A percentile compares a stretch with the other conserved stretches of the same genome.
Conservation (phyloP, 2,113 vertebrate genomes). For the Strigops habroptila region DNA sequence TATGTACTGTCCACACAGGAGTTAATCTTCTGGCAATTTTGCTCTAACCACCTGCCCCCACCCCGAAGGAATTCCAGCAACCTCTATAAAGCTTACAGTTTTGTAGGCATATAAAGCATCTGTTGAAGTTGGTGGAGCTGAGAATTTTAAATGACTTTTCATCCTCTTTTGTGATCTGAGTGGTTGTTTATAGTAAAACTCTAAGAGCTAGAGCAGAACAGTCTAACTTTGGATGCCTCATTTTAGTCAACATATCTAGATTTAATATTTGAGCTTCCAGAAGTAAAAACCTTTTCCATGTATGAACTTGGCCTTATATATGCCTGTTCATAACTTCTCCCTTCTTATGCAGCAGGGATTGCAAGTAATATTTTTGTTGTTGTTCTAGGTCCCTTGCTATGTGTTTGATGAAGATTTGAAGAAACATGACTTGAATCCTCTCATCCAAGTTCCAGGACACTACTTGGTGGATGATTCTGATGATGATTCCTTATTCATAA, state of each 20-base stretch:
- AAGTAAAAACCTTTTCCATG: background rate
- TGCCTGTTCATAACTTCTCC: background rate
- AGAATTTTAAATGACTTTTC: background rate
- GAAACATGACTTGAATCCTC: constrained; percentile 91
- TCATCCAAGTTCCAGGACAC: constrained; percentile 82
- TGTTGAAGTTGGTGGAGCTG: background rate
- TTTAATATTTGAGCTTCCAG: background rate
- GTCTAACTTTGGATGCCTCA: background rate
- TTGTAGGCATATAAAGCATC: background rate
- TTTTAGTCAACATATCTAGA: background rate
- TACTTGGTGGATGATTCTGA: constrained; percentile 92
- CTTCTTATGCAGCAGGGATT: background rate
- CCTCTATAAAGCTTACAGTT: background rate
- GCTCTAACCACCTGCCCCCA: background rate
- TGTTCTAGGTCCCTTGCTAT: constrained; percentile 88
- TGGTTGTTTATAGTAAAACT: background rate
- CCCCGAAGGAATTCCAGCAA: background rate
- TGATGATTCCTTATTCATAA: constrained; percentile 85
- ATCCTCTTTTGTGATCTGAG: background rate
- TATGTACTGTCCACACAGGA: background rate
- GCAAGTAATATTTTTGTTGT: background rate
- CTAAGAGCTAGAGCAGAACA: background rate
- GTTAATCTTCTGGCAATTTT: background rate
- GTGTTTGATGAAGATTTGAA: constrained; percentile 79
- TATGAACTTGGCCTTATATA: background rate